phyloP scores from a whole-genome alignment of 2,888 invertebrate species.

The Erebia epiphron region DNA sequence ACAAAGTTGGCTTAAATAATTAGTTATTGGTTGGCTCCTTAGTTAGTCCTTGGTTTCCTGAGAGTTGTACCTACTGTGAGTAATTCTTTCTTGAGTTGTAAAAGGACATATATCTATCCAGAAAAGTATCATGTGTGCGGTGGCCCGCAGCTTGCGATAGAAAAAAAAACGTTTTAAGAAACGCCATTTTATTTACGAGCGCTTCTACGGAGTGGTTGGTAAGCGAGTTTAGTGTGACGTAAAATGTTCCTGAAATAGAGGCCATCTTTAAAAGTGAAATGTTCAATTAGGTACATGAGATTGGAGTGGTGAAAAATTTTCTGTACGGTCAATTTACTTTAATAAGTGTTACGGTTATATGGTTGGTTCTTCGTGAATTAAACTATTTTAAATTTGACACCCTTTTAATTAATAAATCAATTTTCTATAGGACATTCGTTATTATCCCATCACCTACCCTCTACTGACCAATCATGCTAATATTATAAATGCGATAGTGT shows the following conservation, averaged over 20 bases:
- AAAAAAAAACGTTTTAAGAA: slow-evolving; percentile 57
- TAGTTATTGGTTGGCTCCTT: no score
- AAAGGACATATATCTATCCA: no score
- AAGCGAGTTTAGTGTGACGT: slow-evolving; percentile 55
- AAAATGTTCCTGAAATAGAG: slow-evolving; percentile 36
- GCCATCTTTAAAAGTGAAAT: slow-evolving; percentile 26
- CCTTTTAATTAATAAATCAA: neutral
- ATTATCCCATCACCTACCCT: no score
- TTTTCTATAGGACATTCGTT: neutral
- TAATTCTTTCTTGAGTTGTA: no score
- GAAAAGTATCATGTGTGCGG: neutral
- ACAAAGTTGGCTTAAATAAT: no score
- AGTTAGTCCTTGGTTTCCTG: no score
- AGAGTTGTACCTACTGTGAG: no score
- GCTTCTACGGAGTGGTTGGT: slow-evolving; percentile 50
- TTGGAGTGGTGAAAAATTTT: slow-evolving; percentile 29
- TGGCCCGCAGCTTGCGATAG: slow-evolving; percentile 6
- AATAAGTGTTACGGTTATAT: neutral
- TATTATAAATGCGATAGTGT: no score
- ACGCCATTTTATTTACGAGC: slow-evolving; percentile 57
- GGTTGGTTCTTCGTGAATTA: neutral
- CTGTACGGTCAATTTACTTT: slow-evolving; percentile 3
- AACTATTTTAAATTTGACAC: neutral
- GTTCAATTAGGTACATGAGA: slow-evolving; percentile 35
- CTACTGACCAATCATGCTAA: no score